These are phyloP conservation scores for Formicarius rufipectus DNA, from an alignment of 2,113 vertebrate species.

Conservation along the genomic window DNA sequence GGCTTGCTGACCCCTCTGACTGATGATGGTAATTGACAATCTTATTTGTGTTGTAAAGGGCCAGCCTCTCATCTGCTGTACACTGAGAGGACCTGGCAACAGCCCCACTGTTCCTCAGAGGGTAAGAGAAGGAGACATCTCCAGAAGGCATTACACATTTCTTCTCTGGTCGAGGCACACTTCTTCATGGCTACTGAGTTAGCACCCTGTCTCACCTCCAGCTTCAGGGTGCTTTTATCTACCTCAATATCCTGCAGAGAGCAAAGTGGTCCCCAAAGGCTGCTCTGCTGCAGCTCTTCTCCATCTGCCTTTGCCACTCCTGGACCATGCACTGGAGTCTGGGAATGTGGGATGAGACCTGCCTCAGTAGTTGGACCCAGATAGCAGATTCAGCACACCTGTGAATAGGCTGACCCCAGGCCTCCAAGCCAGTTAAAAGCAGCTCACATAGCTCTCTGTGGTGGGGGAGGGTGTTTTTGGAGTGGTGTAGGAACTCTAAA, in stretches of 20 bases:
- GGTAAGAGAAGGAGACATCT: not conserved
- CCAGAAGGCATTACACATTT: not conserved
- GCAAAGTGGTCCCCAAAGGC: constrained; percentile 74
- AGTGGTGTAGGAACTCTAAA: not conserved
- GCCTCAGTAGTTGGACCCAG: constrained; percentile 34
- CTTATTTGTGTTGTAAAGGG: not conserved
- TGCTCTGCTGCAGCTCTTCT: constrained; percentile 69
- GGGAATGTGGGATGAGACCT: not conserved
- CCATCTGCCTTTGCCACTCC: constrained; percentile 69
- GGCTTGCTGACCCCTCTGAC: not conserved
- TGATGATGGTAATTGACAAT: not conserved
- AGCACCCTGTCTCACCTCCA: constrained; percentile 70
- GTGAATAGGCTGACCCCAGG: not conserved
- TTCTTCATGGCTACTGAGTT: not conserved
- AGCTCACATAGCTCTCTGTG: constrained; percentile 53
- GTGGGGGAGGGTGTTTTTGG: constrained; percentile 57
- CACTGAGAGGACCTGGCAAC: not conserved
- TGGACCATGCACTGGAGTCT: constrained; percentile 52
- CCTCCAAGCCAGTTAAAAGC: constrained; percentile 63
- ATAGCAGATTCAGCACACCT: constrained; percentile 55
- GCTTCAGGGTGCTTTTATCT: constrained; percentile 62
- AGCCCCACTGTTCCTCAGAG: not conserved
- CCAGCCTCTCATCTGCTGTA: not conserved
- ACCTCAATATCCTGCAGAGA: constrained; percentile 51
- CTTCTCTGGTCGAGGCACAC: not conserved